Evolutionary conservation across 2,888 invertebrate species (phyloP).

Genomic region (Synergus itoensis): DNA sequence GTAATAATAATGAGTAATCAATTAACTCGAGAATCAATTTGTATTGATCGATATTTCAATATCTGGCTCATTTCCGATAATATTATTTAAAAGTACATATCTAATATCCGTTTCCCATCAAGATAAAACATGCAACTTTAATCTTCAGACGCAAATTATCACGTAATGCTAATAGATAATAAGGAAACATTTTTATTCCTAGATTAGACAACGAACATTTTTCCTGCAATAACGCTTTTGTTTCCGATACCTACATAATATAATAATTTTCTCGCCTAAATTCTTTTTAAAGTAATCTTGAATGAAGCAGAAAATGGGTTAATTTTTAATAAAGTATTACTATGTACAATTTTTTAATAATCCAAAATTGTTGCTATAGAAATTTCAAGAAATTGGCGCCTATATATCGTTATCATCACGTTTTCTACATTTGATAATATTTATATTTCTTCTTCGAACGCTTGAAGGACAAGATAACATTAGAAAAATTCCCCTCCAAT

Average conservation of each 20-base stretch:
- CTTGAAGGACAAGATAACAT: neutral
- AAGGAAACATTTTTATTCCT: neutral
- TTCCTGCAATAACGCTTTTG: neutral
- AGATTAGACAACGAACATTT: neutral
- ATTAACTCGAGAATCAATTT: neutral
- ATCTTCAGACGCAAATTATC: neutral
- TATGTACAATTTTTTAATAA: too few relatives aligned
- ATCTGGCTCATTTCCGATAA: neutral
- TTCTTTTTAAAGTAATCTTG: neutral
- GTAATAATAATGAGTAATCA: too few relatives aligned
- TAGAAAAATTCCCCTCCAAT: neutral
- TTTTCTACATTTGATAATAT: neutral
- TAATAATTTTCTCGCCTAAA: neutral
- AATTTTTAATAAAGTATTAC: too few relatives aligned
- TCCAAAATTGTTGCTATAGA: too few relatives aligned
- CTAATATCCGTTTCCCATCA: neutral
- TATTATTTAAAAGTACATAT: neutral
- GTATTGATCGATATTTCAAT: neutral
- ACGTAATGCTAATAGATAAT: neutral
- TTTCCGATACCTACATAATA: neutral
- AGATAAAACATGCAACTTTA: neutral
- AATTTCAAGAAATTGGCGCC: too few relatives aligned
- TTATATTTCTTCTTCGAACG: neutral
- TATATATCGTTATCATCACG: neutral
- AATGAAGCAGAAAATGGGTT: neutral